Evolutionary conservation across 2,113 vertebrate species (phyloP).

Genomic region (Malurus cyaneus): DNA sequence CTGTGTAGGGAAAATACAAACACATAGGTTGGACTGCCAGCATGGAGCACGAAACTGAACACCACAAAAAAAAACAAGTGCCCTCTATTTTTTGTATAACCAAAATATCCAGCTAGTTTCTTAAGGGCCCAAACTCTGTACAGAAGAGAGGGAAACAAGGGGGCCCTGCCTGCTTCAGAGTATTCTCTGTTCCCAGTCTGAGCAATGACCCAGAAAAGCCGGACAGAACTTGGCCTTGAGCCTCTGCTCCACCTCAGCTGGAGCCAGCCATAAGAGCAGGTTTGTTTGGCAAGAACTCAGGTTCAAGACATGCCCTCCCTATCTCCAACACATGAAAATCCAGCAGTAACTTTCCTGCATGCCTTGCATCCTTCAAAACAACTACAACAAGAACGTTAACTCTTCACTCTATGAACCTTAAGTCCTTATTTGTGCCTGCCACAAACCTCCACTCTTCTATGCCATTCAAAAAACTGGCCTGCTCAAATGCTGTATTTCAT

Average conservation of each 20-base stretch:
- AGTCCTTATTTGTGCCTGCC: not conserved
- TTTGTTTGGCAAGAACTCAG: not conserved
- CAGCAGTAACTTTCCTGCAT: not conserved
- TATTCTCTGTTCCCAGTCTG: not conserved
- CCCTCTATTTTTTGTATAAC: not conserved
- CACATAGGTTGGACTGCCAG: accelerated
- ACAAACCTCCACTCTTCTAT: not conserved
- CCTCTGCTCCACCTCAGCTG: not conserved
- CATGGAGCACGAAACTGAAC: not conserved
- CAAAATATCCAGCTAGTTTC: not conserved
- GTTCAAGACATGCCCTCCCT: not conserved
- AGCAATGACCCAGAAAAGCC: not conserved
- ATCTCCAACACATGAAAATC: not conserved
- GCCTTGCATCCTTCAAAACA: not conserved
- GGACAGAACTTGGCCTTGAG: not conserved
- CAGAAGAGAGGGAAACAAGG: not conserved
- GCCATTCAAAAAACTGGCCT: not conserved
- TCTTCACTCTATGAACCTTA: not conserved
- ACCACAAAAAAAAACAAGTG: not conserved
- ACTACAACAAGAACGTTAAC: not conserved
- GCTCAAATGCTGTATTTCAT: not conserved
- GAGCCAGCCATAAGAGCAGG: not conserved
- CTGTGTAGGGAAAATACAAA: not conserved
- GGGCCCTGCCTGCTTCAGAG: not conserved
- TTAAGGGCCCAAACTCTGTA: not conserved